phyloP scores from a whole-genome alignment of 2,888 invertebrate species.

The Eristalinus sepulchralis region DNA sequence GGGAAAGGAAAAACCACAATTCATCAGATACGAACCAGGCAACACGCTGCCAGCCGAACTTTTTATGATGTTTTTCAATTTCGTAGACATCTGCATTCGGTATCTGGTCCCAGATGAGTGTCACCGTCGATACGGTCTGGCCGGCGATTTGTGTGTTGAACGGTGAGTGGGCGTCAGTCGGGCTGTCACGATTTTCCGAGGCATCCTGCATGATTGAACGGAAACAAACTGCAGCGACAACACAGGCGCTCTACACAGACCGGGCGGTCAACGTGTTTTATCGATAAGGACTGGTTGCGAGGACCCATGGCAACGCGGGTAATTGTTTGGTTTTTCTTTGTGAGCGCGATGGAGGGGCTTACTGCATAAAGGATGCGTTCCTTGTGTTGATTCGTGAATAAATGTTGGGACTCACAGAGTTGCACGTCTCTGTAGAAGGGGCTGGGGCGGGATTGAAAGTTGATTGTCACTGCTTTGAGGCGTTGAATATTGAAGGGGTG shows the following conservation, averaged over 20 bases:
- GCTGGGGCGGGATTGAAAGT: not conserved
- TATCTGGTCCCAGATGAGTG: slow-evolving; percentile 76
- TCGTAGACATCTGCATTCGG: slow-evolving; percentile 76
- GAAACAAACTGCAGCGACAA: slow-evolving; percentile 45
- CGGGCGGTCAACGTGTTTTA: slow-evolving; percentile 16
- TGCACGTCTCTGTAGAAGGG: not conserved
- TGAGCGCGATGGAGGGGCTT: slow-evolving; percentile 21
- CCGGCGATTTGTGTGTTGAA: slow-evolving; percentile 75
- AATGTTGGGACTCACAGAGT: not conserved
- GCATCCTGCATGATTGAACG: slow-evolving; percentile 52
- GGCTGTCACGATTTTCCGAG: not conserved
- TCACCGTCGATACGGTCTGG: slow-evolving; percentile 76
- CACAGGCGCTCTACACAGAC: not conserved
- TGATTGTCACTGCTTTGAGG: slow-evolving; percentile 25
- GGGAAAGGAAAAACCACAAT: slow-evolving; percentile 11
- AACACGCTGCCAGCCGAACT: slow-evolving; percentile 77
- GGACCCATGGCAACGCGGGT: slow-evolving; percentile 3
- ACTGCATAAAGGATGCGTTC: slow-evolving; percentile 22
- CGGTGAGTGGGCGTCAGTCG: slow-evolving; percentile 47
- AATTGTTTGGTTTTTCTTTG: slow-evolving; percentile 16
- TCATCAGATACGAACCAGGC: slow-evolving; percentile 75
- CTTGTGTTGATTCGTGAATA: slow-evolving; percentile 23
- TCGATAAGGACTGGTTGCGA: slow-evolving; percentile 6
- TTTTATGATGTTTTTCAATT: slow-evolving; percentile 77
- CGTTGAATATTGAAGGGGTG: not conserved